phyloP scores from a whole-genome alignment of 2,113 vertebrate genomes.

The Muscicapa adusta region DNA sequence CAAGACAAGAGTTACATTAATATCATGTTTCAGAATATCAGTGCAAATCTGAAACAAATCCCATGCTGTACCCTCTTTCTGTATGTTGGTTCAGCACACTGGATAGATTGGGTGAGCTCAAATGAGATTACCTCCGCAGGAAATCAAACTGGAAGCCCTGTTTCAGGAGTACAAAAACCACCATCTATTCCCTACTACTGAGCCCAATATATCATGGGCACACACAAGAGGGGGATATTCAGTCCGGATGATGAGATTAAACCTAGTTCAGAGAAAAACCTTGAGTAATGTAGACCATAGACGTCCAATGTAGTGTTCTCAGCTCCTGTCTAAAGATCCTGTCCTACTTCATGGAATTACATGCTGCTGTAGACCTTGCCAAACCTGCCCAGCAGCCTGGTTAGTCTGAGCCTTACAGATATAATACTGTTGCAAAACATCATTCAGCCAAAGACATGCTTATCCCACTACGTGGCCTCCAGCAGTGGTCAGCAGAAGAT shows the following conservation, averaged over 20 bases:
- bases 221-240: background rate
- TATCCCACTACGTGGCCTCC: background rate
- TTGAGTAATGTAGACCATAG: background rate
- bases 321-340: background rate
- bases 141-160: background rate
- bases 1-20: background rate
- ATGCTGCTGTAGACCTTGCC: background rate
- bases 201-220: background rate
- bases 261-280: background rate
- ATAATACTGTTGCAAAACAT: background rate
- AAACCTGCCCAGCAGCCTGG: background rate
- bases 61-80: background rate
- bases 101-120: background rate
- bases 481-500: background rate
- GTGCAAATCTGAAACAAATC: background rate
- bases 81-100: background rate
- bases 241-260: background rate
- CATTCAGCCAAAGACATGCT: background rate
- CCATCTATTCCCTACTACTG: background rate
- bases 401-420: rapidly evolving
- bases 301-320: background rate
- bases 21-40: background rate
- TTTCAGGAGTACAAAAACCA: background rate
- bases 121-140: background rate
- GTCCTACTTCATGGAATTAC: background rate